Percentiles rank a stretch among this genome's conserved stretches.
phyloP scores from a whole-genome alignment of 2,888 invertebrate genomes.

The Bimastos eiseni region DNA sequence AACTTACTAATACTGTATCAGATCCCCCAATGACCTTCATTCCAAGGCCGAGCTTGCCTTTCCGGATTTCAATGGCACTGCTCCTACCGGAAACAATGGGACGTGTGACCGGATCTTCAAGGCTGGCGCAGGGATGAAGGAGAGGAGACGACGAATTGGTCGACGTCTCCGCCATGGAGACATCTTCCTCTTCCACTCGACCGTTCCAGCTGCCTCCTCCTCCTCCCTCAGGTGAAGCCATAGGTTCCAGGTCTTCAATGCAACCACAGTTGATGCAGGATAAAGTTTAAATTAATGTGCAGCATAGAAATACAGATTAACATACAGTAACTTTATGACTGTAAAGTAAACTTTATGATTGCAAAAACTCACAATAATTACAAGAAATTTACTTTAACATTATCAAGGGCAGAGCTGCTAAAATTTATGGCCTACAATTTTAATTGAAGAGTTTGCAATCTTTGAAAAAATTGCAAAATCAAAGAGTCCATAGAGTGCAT shows the following conservation, averaged over 20 bases:
- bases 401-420: no score
- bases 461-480: not conserved
- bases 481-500: not conserved
- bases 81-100: constrained; percentile 21
- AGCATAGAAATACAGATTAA: not conserved
- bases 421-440: no score
- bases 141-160: not conserved
- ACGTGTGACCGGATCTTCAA: constrained; percentile 24
- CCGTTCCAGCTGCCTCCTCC: not conserved
- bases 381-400: no score
- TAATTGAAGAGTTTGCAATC: no score
- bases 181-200: not conserved
- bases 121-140: not conserved
- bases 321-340: no score
- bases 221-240: not conserved
- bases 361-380: no score
- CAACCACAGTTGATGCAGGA: not conserved
- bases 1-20: constrained; percentile 28
- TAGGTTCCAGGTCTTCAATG: not conserved
- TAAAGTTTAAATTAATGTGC: not conserved
- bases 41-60: constrained; percentile 29
- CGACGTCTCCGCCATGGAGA: constrained; percentile 7
- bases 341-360: no score
- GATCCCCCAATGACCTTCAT: constrained; percentile 28
- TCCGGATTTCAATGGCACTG: constrained; percentile 27